Evolutionary conservation across 2,888 invertebrate species (phyloP).

Genomic region (Acleris cristana): DNA sequence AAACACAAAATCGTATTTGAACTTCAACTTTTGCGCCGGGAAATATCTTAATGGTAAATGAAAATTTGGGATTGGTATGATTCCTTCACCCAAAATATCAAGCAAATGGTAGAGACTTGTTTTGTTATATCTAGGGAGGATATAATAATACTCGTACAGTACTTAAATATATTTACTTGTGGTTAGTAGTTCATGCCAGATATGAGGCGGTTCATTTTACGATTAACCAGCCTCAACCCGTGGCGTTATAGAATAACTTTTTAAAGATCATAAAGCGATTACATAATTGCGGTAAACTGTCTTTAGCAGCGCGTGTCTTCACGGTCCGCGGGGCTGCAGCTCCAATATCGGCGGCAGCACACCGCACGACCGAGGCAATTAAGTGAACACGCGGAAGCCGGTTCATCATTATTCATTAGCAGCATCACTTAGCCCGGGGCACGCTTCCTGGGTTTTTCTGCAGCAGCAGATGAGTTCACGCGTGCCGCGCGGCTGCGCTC

Average conservation of each 20-base stretch:
- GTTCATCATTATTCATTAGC: slow-evolving; percentile 72
- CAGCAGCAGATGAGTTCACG: slow-evolving; percentile 49
- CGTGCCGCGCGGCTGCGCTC: slow-evolving; percentile 66
- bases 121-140: no score
- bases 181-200: no score
- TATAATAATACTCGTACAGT: no score
- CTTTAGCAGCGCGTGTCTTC: slow-evolving; percentile 54
- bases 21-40: no score
- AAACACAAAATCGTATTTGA: no score
- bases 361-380: slow-evolving; percentile 55
- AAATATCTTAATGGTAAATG: no score
- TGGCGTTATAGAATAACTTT: slow-evolving; percentile 40
- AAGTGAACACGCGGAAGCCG: slow-evolving; percentile 70
- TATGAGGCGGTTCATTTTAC: neutral
- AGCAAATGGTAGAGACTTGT: no score
- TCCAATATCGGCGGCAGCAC: slow-evolving; percentile 32
- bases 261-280: slow-evolving; percentile 41
- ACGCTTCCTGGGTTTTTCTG: slow-evolving; percentile 76
- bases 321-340: slow-evolving; percentile 48
- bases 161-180: no score
- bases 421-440: slow-evolving; percentile 61
- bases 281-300: slow-evolving; percentile 49
- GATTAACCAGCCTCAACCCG: slow-evolving; percentile 32
- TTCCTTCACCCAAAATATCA: no score
- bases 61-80: no score